phyloP scores from a whole-genome alignment of 2,888 invertebrate species.

The Dasypogon diadema region DNA sequence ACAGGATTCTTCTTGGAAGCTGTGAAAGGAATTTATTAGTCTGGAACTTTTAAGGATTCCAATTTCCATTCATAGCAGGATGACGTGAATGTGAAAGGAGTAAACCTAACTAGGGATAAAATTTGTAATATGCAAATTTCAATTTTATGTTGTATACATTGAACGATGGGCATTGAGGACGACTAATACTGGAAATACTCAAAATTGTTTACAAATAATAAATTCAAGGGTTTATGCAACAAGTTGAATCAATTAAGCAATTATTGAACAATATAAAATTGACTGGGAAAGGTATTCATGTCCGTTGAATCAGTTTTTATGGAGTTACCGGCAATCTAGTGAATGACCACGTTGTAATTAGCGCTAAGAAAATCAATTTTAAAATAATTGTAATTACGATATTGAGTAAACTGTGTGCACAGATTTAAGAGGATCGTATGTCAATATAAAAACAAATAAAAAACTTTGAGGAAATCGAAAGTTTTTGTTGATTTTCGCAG shows the following conservation, averaged over 20 bases:
- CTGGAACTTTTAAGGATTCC: neutral
- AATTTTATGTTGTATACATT: neutral
- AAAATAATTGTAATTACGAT: too few species aligned
- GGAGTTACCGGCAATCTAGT: too few species aligned
- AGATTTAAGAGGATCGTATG: too few species aligned
- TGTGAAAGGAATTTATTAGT: slow-evolving; percentile 26
- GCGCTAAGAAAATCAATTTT: too few species aligned
- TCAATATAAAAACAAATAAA: too few species aligned
- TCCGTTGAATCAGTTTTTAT: too few species aligned
- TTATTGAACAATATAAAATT: too few species aligned
- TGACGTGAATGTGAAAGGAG: neutral
- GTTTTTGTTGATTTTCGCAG: too few species aligned
- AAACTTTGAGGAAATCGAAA: too few species aligned
- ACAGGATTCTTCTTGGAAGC: slow-evolving; percentile 26
- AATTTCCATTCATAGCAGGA: neutral
- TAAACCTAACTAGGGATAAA: neutral
- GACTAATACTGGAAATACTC: neutral
- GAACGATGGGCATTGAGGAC: neutral
- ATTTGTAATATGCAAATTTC: neutral
- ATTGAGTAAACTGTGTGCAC: too few species aligned
- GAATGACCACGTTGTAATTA: too few species aligned
- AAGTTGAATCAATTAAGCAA: neutral
- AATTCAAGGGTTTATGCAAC: neutral
- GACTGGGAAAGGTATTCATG: too few species aligned
- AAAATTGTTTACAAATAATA: neutral